Evolutionary conservation across 2,113 vertebrate species (phyloP).

Genomic region (Stictonetta naevosa): DNA sequence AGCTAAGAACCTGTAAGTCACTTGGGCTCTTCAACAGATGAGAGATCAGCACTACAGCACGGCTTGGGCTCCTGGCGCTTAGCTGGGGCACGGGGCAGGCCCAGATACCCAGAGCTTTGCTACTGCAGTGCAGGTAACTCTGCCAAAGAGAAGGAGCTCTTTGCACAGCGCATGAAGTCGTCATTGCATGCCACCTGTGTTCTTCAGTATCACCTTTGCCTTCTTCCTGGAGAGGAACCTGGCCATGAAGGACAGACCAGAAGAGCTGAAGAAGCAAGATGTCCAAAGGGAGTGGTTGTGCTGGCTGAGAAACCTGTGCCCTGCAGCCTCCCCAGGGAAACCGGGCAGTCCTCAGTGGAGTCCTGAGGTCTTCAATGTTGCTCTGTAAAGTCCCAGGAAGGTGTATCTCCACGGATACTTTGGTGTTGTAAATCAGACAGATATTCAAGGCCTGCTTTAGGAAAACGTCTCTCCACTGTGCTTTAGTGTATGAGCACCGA

Average conservation of each 20-base stretch:
- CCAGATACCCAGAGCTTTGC: not conserved
- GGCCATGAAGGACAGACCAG: not conserved
- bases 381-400: not conserved
- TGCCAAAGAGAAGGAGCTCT: not conserved
- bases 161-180: not conserved
- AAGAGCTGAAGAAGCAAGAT: not conserved
- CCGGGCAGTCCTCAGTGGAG: not conserved
- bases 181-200: not conserved
- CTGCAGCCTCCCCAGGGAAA: not conserved
- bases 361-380: not conserved
- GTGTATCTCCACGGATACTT: not conserved
- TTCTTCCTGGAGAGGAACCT: not conserved
- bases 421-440: not conserved
- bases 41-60: not conserved
- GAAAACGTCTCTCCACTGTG: not conserved
- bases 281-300: not conserved
- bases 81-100: not conserved
- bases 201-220: not conserved
- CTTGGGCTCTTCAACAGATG: not conserved
- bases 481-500: not conserved
- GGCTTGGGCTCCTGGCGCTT: not conserved
- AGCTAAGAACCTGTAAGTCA: not conserved
- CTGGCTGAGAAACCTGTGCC: fast-evolving
- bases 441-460: not conserved
- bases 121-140: not conserved